Percentiles rank a stretch among this genome's conserved stretches.
Conservation (phyloP, 1,140 invertebrate species). For the Eriosoma lanigerum region DNA sequence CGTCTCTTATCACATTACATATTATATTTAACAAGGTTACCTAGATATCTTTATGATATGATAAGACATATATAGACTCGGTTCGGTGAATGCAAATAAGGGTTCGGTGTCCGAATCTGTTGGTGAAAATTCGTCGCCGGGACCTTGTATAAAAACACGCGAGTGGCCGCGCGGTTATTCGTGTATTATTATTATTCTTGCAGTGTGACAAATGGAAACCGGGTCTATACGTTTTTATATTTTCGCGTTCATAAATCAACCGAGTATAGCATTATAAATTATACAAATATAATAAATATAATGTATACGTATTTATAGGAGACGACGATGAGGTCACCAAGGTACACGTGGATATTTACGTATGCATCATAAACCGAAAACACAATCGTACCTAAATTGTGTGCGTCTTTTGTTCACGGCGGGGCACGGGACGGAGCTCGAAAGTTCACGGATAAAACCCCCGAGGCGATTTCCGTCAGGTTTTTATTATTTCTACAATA, state of each 20-base stretch:
- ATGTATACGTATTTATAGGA: too few relatives aligned
- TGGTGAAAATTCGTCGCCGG: neutral
- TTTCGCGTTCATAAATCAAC: conserved; percentile 33
- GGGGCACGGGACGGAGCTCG: neutral
- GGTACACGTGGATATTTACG: neutral
- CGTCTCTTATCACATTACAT: neutral
- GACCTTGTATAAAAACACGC: neutral
- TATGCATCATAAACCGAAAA: neutral
- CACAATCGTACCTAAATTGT: conserved; percentile 25
- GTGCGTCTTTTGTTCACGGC: neutral
- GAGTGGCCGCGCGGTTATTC: too few relatives aligned
- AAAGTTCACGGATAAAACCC: neutral
- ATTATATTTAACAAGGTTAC: too few relatives aligned
- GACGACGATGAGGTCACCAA: neutral
- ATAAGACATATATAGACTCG: too few relatives aligned
- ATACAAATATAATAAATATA: too few relatives aligned
- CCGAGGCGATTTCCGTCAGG: too few relatives aligned
- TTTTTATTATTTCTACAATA: neutral
- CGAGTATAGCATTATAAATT: neutral
- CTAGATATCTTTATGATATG: too few relatives aligned
- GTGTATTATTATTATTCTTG: too few relatives aligned
- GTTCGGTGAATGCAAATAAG: neutral
- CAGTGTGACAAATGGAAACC: conserved; percentile 43
- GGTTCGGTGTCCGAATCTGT: neutral
- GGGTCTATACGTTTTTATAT: neutral